These are phyloP conservation scores for Monoplex corrugatus DNA, from an alignment of 2,888 invertebrate species.

Conservation along the genomic window DNA sequence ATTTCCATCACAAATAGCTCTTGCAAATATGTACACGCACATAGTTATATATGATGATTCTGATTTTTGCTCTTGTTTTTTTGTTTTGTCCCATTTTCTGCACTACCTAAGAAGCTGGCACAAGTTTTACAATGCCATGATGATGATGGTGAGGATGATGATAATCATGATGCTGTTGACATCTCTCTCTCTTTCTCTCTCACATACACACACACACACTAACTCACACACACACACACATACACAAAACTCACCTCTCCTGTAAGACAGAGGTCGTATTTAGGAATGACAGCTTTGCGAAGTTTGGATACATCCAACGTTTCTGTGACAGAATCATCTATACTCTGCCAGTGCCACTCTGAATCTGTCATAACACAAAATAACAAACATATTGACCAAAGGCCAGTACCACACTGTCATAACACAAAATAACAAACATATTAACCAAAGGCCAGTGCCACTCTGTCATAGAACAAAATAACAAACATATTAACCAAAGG, in stretches of 20 bases:
- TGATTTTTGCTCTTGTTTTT: too few relatives aligned
- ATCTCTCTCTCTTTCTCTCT: background rate
- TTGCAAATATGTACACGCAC: background rate
- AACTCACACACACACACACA: background rate
- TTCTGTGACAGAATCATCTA: conserved; percentile 80
- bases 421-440: too few relatives aligned
- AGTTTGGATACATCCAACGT: conserved; percentile 59
- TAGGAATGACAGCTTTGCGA: conserved; percentile 86
- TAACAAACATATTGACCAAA: too few relatives aligned
- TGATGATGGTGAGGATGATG: too few relatives aligned
- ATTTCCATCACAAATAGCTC: background rate
- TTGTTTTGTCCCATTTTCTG: too few relatives aligned
- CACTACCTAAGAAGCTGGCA: too few relatives aligned
- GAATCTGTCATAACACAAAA: conserved; percentile 68
- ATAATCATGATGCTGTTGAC: too few relatives aligned
- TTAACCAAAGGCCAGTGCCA: too few relatives aligned
- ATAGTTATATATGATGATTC: background rate
- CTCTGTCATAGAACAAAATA: too few relatives aligned
- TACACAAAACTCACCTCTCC: conserved; percentile 87
- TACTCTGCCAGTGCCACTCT: conserved; percentile 82
- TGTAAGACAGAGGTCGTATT: conserved; percentile 96
- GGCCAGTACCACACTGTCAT: too few relatives aligned
- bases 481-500: too few relatives aligned
- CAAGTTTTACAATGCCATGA: too few relatives aligned
- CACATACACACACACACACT: background rate